A percentile compares a stretch with the other conserved stretches of the same genome.
Evolutionary conservation across 2,888 invertebrate genomes (phyloP).

Genomic region (Stenodera caucasica): DNA sequence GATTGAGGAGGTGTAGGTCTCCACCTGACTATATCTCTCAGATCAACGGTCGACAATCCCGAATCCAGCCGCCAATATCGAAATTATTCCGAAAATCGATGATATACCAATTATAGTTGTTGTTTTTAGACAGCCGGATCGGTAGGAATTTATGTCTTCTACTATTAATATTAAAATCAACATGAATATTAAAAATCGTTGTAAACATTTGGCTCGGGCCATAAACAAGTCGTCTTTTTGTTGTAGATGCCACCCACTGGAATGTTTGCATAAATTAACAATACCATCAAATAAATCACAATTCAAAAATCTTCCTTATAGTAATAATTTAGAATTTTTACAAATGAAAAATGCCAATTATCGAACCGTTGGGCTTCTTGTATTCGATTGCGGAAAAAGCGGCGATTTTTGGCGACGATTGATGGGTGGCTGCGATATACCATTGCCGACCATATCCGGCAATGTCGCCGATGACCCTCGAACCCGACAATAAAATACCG

Average conservation of each 20-base stretch:
- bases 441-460: neutral
- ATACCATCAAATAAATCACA: conserved; percentile 4
- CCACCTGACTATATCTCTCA: conserved; percentile 40
- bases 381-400: too few relatives aligned
- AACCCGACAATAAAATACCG: conserved; percentile 2
- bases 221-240: conserved; percentile 25
- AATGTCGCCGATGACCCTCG: neutral
- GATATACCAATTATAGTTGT: neutral
- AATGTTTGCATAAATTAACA: conserved; percentile 15
- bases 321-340: too few relatives aligned
- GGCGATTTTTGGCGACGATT: neutral
- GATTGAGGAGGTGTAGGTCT: conserved; percentile 40
- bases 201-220: conserved; percentile 23
- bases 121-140: neutral
- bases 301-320: neutral
- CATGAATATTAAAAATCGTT: conserved; percentile 25
- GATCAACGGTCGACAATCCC: conserved; percentile 39
- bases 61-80: neutral
- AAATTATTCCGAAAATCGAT: neutral
- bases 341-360: too few relatives aligned
- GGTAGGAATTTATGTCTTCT: conserved; percentile 11
- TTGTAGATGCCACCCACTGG: conserved; percentile 23
- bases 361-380: neutral
- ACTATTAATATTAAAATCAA: conserved; percentile 22
- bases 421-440: neutral